phyloP scores from a whole-genome alignment of 2,113 vertebrate genomes.

The Cephalopholis sonnerati region DNA sequence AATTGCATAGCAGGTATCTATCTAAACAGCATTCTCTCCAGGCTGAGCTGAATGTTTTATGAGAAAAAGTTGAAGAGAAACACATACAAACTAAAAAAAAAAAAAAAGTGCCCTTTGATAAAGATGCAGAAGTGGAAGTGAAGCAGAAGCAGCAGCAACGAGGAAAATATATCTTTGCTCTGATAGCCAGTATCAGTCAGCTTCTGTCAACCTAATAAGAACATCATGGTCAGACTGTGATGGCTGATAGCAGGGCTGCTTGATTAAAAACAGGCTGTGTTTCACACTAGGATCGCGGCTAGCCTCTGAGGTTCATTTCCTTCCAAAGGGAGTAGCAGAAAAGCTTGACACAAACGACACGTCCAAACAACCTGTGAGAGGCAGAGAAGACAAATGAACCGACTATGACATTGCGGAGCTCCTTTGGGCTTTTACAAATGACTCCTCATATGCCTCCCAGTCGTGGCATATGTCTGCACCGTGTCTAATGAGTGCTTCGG shows the following conservation, averaged over 20 bases:
- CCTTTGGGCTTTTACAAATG: slow-evolving; percentile 81
- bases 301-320: slow-evolving; percentile 73
- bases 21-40: slow-evolving; percentile 46
- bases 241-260: slow-evolving; percentile 65
- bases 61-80: slow-evolving; percentile 49
- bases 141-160: slow-evolving; percentile 24
- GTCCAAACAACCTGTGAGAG: slow-evolving; percentile 76
- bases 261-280: slow-evolving; percentile 75
- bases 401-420: slow-evolving; percentile 63
- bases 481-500: slow-evolving; percentile 82
- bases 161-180: slow-evolving; percentile 39
- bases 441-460: slow-evolving; percentile 76
- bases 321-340: slow-evolving; percentile 55
- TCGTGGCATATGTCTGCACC: slow-evolving; percentile 77
- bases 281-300: slow-evolving; percentile 35
- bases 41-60: slow-evolving; percentile 49
- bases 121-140: slow-evolving; percentile 39
- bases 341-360: slow-evolving; percentile 66
- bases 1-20: slow-evolving; percentile 42
- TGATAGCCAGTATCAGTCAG: slow-evolving; percentile 52
- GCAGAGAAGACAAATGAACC: slow-evolving; percentile 78
- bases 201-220: slow-evolving; percentile 73
- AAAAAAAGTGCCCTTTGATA: slow-evolving; percentile 39
- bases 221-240: slow-evolving; percentile 70
- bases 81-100: slow-evolving; percentile 7